Percentiles rank a stretch among this genome's conserved stretches.
Evolutionary conservation across 2,888 invertebrate genomes (phyloP).

Genomic region (Melieria picta): DNA sequence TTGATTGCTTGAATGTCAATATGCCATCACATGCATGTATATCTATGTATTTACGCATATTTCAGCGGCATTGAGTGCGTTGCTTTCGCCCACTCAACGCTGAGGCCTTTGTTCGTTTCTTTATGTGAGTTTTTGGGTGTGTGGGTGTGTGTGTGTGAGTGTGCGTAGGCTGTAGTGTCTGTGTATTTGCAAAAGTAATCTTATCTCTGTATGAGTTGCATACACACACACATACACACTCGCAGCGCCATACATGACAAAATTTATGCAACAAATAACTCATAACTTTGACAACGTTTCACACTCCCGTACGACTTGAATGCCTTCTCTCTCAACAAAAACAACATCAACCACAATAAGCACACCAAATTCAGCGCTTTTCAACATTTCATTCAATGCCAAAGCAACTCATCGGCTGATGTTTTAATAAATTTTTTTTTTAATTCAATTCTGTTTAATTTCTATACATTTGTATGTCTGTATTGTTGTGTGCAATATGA

Average conservation of each 20-base stretch:
- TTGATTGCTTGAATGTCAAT: constrained; percentile 1
- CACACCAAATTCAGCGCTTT: too few species aligned
- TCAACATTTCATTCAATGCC: too few species aligned
- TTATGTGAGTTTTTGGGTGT: background rate
- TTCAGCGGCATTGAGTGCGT: constrained; percentile 10
- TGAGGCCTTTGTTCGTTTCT: background rate
- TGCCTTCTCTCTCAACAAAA: too few species aligned
- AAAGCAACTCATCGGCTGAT: too few species aligned
- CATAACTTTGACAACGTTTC: too few species aligned
- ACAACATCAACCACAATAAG: too few species aligned
- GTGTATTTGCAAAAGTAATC: background rate
- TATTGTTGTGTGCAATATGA: too few species aligned
- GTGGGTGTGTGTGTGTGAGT: background rate
- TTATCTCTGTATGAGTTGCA: background rate
- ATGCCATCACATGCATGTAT: constrained; percentile 16
- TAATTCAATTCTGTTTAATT: too few species aligned
- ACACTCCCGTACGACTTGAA: too few species aligned
- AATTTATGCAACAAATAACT: too few species aligned
- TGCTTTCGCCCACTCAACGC: background rate
- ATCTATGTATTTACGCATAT: constrained; percentile 13
- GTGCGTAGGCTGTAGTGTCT: constrained; percentile 13
- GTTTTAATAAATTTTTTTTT: too few species aligned
- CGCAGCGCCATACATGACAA: background rate
- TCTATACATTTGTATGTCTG: too few species aligned
- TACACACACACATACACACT: constrained; percentile 17